Percentiles rank a stretch among this genome's conserved stretches.
These are phyloP conservation scores for Rousettus leschenaultii DNA, from an alignment of 2,113 vertebrate genomes.

Conservation along the genomic window DNA sequence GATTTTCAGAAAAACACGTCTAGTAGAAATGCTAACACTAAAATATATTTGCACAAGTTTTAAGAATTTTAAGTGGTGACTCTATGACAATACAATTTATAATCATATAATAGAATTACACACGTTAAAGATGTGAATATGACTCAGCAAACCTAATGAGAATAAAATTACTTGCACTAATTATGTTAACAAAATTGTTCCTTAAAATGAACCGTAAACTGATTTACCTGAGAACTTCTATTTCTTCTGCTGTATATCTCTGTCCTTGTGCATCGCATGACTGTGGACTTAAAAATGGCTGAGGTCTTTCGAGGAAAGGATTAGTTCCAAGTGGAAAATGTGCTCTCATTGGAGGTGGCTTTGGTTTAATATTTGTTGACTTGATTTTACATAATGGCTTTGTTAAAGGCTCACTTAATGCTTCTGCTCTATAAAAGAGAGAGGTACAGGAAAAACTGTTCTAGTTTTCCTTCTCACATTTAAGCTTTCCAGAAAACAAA, in stretches of 20 bases:
- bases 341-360: constrained; percentile 81
- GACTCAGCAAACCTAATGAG: not conserved
- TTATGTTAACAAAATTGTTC: not conserved
- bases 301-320: constrained; percentile 92
- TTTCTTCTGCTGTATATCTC: constrained; percentile 94
- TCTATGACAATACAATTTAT: not conserved
- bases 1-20: not conserved
- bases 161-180: not conserved
- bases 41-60: not conserved
- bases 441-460: not conserved
- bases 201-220: not conserved
- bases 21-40: not conserved
- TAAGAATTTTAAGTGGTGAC: not conserved
- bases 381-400: constrained; percentile 86
- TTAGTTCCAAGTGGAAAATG: constrained; percentile 93
- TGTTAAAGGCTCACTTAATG: constrained; percentile 90
- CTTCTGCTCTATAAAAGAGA: constrained; percentile 90
- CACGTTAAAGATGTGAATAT: not conserved
- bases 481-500: not conserved
- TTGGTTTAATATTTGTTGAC: constrained; percentile 79
- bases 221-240: constrained; percentile 94
- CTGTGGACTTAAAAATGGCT: constrained; percentile 88
- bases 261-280: constrained; percentile 92
- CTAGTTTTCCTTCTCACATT: not conserved
- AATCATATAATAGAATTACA: not conserved